A percentile compares a stretch with the other conserved stretches of the same genome.
Conservation (phyloP, 2,113 vertebrate species). For the Sander vitreus region DNA sequence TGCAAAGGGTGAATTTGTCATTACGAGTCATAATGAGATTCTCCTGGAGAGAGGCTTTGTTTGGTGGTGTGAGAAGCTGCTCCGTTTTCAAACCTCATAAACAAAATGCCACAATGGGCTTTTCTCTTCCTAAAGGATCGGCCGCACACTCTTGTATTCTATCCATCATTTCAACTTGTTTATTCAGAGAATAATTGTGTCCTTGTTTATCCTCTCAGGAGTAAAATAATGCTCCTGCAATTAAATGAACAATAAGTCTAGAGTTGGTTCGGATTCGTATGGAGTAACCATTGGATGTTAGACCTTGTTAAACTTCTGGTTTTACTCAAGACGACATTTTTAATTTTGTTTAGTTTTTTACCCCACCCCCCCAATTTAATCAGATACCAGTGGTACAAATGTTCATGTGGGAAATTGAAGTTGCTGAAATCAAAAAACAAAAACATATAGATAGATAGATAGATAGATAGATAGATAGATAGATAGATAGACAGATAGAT, state of each 20-base stretch:
- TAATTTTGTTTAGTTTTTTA: constrained; percentile 28
- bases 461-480: constrained; percentile 5
- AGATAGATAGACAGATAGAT: constrained; percentile 7
- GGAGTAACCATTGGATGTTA: constrained; percentile 36
- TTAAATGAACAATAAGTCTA: constrained; percentile 59
- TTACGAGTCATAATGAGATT: constrained; percentile 84
- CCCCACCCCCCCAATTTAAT: background rate
- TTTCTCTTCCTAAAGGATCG: constrained; percentile 63
- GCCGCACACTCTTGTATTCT: constrained; percentile 64
- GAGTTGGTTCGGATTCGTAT: constrained; percentile 51
- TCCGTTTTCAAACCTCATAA: constrained; percentile 77
- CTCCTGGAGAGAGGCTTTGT: constrained; percentile 73
- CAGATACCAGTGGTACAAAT: constrained; percentile 1
- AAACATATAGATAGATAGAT: background rate
- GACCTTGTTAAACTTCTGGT: constrained; percentile 38
- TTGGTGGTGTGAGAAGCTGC: constrained; percentile 69
- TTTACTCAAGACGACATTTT: constrained; percentile 32
- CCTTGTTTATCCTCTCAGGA: constrained; percentile 66
- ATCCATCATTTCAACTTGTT: constrained; percentile 74
- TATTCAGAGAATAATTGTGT: constrained; percentile 66
- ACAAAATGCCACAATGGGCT: constrained; percentile 74
- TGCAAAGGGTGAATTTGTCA: constrained; percentile 82
- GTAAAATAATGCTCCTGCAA: constrained; percentile 57
- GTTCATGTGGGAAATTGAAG: background rate
- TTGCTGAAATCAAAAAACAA: background rate